Conservation (phyloP, 2,113 vertebrate species). For the Paedocypris sp. region DNA sequence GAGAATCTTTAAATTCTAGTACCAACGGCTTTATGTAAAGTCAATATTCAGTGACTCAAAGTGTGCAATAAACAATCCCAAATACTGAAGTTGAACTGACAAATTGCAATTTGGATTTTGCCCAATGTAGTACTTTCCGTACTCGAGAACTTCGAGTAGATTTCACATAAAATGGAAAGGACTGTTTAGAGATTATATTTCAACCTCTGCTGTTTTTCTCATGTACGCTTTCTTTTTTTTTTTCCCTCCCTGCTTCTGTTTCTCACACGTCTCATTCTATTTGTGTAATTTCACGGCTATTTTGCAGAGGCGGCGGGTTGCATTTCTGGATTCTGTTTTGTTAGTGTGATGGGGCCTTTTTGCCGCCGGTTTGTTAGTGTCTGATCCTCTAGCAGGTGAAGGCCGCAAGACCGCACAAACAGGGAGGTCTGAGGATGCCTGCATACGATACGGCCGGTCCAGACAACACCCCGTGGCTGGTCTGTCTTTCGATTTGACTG, state of each 20-base stretch:
- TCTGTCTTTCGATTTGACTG: background rate
- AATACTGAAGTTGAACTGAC: no score
- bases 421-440: conserved; percentile 6
- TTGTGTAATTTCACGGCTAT: background rate
- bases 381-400: background rate
- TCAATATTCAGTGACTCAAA: no score
- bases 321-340: background rate
- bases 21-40: no score
- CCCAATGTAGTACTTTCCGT: no score
- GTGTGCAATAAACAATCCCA: no score
- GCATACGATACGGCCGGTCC: background rate
- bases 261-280: background rate
- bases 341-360: background rate
- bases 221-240: background rate
- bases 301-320: background rate
- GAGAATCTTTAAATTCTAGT: no score
- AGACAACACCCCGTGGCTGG: conserved; percentile 5
- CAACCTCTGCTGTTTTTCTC: background rate
- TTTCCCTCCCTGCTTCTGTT: background rate
- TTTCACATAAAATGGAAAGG: no score
- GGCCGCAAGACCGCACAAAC: background rate
- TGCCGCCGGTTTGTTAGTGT: background rate
- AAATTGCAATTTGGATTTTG: no score
- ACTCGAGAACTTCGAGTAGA: no score
- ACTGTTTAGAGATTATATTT: no score